Evolutionary conservation across 2,888 invertebrate species (phyloP).

Genomic region (Sphaerophoria rueppellii): DNA sequence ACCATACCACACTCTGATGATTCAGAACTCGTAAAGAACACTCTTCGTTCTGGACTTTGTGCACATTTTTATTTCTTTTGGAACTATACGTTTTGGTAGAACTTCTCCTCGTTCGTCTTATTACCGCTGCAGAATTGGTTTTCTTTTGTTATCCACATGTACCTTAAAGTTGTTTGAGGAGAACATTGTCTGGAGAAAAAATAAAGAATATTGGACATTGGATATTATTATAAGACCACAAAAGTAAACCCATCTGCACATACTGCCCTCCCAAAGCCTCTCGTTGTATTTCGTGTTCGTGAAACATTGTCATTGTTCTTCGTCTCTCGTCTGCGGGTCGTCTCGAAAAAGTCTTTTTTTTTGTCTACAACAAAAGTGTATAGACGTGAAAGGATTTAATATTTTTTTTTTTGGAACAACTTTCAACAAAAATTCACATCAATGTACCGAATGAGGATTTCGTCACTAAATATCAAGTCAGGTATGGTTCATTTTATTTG

Average conservation of each 20-base stretch:
- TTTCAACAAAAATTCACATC: constrained; percentile 35
- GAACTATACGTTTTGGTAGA: constrained; percentile 21
- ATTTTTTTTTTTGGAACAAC: constrained; percentile 1
- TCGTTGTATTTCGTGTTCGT: not conserved
- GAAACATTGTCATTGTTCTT: constrained; percentile 23
- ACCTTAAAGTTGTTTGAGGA: constrained; percentile 39
- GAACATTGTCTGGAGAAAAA: constrained; percentile 4
- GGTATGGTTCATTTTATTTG: constrained; percentile 75
- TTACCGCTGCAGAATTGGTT: constrained; percentile 58
- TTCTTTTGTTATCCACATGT: constrained; percentile 66
- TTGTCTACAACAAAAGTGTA: constrained; percentile 1
- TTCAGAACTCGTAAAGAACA: constrained; percentile 68
- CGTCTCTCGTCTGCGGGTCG: not conserved
- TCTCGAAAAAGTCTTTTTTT: not conserved
- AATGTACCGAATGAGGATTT: constrained; percentile 81
- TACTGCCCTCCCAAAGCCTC: not conserved
- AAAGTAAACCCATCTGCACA: not conserved
- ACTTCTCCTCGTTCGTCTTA: constrained; percentile 32
- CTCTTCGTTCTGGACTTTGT: constrained; percentile 41
- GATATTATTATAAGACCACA: constrained; percentile 34
- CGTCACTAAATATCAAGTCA: constrained; percentile 80
- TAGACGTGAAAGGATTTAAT: constrained; percentile 65
- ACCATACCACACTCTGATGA: constrained; percentile 53
- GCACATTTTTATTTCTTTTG: constrained; percentile 42
- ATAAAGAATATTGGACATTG: constrained; percentile 62